phyloP scores from a whole-genome alignment of 64 coral and sea anemone genomes.

The Stichodactyla mertensii region DNA sequence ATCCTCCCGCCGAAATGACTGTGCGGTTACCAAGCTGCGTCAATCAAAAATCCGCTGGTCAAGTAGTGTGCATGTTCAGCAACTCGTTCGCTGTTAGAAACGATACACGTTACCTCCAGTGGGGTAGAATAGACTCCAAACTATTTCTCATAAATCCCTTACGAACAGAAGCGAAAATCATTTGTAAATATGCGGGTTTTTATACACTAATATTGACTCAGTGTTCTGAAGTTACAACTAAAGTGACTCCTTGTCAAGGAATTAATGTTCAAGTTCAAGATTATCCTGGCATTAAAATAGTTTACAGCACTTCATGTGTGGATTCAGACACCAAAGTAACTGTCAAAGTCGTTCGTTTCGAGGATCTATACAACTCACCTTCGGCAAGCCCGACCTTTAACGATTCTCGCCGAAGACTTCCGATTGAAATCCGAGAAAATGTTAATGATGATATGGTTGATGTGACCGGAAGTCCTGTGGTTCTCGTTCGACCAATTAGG shows the following conservation, averaged over 20 bases:
- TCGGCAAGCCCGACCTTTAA: constrained; percentile 41
- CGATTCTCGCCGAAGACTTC: constrained; percentile 10
- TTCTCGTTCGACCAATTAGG: constrained; percentile 58
- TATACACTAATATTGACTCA: constrained; percentile 76
- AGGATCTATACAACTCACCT: constrained; percentile 64
- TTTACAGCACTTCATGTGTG: constrained; percentile 21
- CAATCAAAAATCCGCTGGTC: constrained; percentile 34
- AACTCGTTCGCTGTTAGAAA: constrained; percentile 21
- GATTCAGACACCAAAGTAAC: constrained; percentile 38
- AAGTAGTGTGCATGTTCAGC: constrained; percentile 77
- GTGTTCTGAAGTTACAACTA: constrained; percentile 51
- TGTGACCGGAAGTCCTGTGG: constrained; percentile 66
- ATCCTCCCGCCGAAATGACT: constrained; percentile 44
- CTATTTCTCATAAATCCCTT: constrained; percentile 49
- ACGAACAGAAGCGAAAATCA: constrained; percentile 54
- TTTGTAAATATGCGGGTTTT: constrained; percentile 56
- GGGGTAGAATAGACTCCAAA: constrained; percentile 57
- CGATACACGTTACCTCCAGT: constrained; percentile 30
- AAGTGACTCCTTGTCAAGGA: neutral
- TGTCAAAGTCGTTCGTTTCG: constrained; percentile 55
- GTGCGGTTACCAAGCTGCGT: constrained; percentile 70
- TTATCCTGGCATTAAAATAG: constrained; percentile 44
- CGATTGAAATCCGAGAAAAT: constrained; percentile 14
- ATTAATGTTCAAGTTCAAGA: constrained; percentile 19
- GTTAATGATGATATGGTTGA: constrained; percentile 40